A percentile compares a stretch with the other conserved stretches of the same genome.
Conservation (phyloP, 1,140 invertebrate species). For the Venustaconcha ellipsiformis region DNA sequence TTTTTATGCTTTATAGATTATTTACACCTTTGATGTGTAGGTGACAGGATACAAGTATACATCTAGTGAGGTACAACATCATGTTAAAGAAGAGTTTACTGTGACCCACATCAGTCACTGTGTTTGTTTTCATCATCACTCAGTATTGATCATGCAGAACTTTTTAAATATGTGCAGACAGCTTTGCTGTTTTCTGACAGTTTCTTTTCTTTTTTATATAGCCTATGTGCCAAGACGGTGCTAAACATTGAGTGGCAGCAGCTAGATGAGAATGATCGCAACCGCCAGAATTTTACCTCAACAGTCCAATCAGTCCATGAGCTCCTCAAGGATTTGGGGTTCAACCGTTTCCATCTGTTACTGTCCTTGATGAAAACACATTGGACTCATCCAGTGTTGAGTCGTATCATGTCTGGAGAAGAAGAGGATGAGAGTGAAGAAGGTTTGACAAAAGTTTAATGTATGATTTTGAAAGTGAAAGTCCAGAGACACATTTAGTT, state of each 20-base stretch:
- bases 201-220: conserved; percentile 5
- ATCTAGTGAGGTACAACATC: no score
- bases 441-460: conserved; percentile 5
- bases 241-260: conserved; percentile 54
- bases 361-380: conserved; percentile 45
- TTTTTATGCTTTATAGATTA: no score
- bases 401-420: conserved; percentile 50
- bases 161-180: background rate
- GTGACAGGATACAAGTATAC: no score
- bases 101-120: no score
- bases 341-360: conserved; percentile 38
- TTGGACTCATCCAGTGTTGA: conserved; percentile 49
- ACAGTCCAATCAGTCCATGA: conserved; percentile 26
- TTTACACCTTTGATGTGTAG: no score
- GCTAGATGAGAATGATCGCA: conserved; percentile 40
- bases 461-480: background rate
- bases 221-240: conserved; percentile 49
- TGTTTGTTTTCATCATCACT: no score
- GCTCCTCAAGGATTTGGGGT: conserved; percentile 20
- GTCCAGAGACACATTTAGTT: no score
- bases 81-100: no score
- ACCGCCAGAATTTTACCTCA: conserved; percentile 39
- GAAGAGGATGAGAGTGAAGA: conserved; percentile 44
- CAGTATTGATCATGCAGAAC: no score
- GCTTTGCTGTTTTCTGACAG: no score